A percentile compares a stretch with the other conserved stretches of the same genome.
Evolutionary conservation across 2,113 vertebrate species (phyloP).

Genomic region (Coturnix japonica): DNA sequence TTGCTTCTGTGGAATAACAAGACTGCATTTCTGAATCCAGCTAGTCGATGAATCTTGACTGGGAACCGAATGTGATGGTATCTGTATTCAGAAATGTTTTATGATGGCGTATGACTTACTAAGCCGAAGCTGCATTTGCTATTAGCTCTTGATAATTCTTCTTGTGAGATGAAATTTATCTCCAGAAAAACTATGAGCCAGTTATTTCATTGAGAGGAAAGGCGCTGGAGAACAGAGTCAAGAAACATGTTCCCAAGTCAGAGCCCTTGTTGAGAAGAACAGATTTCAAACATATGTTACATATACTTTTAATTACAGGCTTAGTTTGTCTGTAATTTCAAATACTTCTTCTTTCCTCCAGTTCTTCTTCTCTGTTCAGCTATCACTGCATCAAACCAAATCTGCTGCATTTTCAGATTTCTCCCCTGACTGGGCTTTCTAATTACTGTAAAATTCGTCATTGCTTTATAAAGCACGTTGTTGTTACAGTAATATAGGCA

Average conservation of each 20-base stretch:
- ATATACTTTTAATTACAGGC: background rate
- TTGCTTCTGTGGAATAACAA: background rate
- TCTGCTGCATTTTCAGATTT: background rate
- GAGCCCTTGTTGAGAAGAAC: background rate
- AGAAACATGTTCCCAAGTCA: background rate
- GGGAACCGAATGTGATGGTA: background rate
- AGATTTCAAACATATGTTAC: conserved; percentile 27
- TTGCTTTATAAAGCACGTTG: background rate
- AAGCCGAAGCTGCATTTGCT: background rate
- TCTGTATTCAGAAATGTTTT: background rate
- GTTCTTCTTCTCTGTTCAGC: background rate
- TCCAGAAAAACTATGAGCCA: background rate
- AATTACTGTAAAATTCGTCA: background rate
- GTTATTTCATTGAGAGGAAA: background rate
- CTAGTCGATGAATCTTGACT: background rate
- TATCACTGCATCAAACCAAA: background rate
- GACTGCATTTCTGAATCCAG: background rate
- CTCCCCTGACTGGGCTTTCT: conserved; percentile 14
- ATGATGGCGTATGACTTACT: background rate
- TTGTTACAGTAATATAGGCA: background rate
- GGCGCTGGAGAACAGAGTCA: background rate
- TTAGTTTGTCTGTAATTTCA: background rate
- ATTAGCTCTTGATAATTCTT: background rate
- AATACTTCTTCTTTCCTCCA: background rate
- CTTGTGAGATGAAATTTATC: background rate